Evolutionary conservation across 2,113 vertebrate species (phyloP), one percentile per base, ranked within the genome.

Genomic region (Brienomyrus brachyistius): DNA sequence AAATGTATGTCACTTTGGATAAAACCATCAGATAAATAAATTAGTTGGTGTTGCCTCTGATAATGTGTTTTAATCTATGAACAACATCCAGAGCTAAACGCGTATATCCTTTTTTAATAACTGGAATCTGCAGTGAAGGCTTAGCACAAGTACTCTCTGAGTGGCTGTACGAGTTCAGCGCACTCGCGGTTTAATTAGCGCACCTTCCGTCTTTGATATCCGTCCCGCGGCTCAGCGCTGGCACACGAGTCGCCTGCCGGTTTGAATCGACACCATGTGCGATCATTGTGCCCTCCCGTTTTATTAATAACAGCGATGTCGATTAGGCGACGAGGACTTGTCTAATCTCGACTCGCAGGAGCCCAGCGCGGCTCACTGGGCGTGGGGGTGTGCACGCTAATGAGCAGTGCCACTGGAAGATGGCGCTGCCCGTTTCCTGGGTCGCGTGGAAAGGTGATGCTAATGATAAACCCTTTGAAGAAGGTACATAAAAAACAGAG

Each of bases 281-380:
- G 74, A 80, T n/a, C 47, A 45, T 23, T 4, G 17, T 77, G 15
- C 50, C n/a, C 43, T 84, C 45, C 15, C 9, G 35, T 27, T 77
- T 45, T 90, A 27, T 87, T 87, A 77, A 87, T 90, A 90, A 77
- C 62, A 54, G 0, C 83, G 40, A 62, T 77, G 62, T 82, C 89
- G 87, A 45, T 87, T 90, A 17, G 48, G 43, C 23, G 48, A 54
- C 35, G 10, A 87, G 35, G 35, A 21, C 47, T 51, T 56, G 83
- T 23, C 35, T 23, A 23, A 77, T 77, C 59, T 74, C 40, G 0
- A 74, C 45, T 87, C 23, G n/a, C 56, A 27, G 27, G 51, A 48
- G n/a, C 27, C 51, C 17, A 11, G 56, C 31, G 5, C 8, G 35
- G 27, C 51, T 52, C 51, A 52, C 15, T 31, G n/a, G 17, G 27